Evolutionary conservation across 2,113 vertebrate species (phyloP).

Genomic region (Morone saxatilis): DNA sequence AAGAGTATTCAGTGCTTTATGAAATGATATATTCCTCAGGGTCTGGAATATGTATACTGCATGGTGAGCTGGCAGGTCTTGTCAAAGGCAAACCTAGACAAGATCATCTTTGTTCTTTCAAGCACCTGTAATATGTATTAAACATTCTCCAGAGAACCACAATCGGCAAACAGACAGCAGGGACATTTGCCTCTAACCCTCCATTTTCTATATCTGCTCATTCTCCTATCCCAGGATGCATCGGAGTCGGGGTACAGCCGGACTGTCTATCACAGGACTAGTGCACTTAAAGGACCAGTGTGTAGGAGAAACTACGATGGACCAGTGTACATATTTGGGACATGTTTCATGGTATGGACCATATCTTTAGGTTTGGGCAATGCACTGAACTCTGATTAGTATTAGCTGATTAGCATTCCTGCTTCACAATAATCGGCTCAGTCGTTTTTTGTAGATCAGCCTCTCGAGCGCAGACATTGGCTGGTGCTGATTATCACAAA

Average conservation of each 20-base stretch:
- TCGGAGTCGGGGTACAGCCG: too few species aligned
- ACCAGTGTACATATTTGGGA: too few species aligned
- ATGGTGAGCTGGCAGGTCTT: constrained; percentile 9
- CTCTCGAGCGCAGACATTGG: too few species aligned
- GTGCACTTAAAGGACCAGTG: neutral
- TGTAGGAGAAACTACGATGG: too few species aligned
- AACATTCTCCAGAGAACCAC: neutral
- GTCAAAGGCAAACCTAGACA: constrained; percentile 6
- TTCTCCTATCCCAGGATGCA: neutral
- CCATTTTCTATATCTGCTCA: neutral
- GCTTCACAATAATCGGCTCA: too few species aligned
- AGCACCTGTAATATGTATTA: neutral
- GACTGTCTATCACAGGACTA: neutral
- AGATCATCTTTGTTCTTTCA: constrained; percentile 33
- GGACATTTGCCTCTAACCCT: neutral
- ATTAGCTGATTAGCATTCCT: too few species aligned
- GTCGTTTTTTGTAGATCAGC: too few species aligned
- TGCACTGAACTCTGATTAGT: neutral
- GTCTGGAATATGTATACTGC: neutral
- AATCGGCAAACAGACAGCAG: constrained; percentile 11
- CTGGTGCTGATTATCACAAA: too few species aligned
- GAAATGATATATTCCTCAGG: neutral
- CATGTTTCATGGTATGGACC: neutral
- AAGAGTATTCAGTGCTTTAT: neutral
- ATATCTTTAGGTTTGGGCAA: neutral